A percentile compares a stretch with the other conserved stretches of the same genome.
phyloP scores from a whole-genome alignment of 92 coral and sea anemone species.

The Diadumene lineata region DNA sequence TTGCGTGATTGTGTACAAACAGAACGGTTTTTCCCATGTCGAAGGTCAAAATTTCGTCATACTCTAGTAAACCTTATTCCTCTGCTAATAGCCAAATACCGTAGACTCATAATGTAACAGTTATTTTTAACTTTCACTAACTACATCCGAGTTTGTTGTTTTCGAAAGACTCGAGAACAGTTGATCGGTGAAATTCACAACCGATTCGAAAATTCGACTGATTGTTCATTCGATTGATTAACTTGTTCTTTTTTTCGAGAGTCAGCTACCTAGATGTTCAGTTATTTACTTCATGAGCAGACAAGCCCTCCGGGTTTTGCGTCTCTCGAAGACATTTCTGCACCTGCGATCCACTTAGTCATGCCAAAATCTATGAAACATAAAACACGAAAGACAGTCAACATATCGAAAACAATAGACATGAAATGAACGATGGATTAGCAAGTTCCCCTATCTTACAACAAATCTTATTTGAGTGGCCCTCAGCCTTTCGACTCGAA shows the following conservation, averaged over 20 bases:
- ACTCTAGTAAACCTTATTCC: slow-evolving; percentile 2
- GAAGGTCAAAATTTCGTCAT: slow-evolving; percentile 36
- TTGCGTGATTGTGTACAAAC: slow-evolving; percentile 23
- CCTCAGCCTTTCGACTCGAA: slow-evolving; percentile 26
- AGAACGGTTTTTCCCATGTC: slow-evolving; percentile 11
- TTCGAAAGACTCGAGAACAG: slow-evolving; percentile 7
- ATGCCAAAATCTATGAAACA: slow-evolving; percentile 27
- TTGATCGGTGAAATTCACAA: slow-evolving; percentile 6
- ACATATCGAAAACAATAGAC: slow-evolving; percentile 38
- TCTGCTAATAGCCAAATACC: slow-evolving; percentile 13
- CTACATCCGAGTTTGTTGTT: slow-evolving; percentile 1
- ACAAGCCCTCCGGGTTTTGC: slow-evolving; percentile 40
- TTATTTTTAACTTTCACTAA: slow-evolving; percentile 9
- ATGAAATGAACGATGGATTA: slow-evolving; percentile 29
- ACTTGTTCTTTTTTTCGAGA: not conserved
- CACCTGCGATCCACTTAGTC: slow-evolving; percentile 51
- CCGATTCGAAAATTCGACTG: slow-evolving; percentile 5
- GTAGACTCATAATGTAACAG: slow-evolving; percentile 18
- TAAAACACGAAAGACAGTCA: slow-evolving; percentile 39
- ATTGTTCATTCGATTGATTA: not conserved
- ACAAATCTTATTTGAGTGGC: slow-evolving; percentile 33
- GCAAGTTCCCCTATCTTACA: slow-evolving; percentile 26
- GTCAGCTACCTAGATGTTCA: not conserved
- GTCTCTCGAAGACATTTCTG: slow-evolving; percentile 13
- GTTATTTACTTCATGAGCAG: slow-evolving; percentile 1